Evolutionary conservation across 2,113 vertebrate genomes (phyloP), one percentile per base, ranked within the genome.

Genomic region (Quiscalus mexicanus): DNA sequence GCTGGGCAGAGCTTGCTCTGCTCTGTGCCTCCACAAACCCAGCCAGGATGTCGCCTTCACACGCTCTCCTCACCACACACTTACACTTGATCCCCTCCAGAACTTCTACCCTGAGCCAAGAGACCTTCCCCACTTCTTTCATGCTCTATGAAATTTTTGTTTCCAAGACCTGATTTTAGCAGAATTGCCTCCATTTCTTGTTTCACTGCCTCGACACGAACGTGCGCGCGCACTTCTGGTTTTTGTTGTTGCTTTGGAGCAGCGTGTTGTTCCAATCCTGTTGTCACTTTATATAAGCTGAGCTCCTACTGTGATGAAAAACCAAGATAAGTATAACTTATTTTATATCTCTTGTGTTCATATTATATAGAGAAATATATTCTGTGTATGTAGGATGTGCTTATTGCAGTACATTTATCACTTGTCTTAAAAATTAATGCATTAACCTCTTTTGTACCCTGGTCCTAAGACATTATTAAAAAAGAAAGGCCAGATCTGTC

Each of bases 341-440:
- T 98, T 98, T 98, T 98, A 92, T 98, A 98, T 96, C 96, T 96
- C 67, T 84, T 95, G 95, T 96, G 96, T 98, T 98, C 94, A 97
- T 97, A 97, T 87, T 96, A 89, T 97, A 96, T 93, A 95, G 95
- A 98, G 83, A 97, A 97, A 96, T 96, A 96, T 97, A 96, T 97
- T 96, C 94, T 93, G 35, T 97, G 96, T 98, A 96, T 95, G 97
- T 97, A 93, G 85, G 67, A 95, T 93, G 97, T 97, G 97, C 95
- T 97, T 97, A 95, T 59, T 90, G 96, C 95, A 97, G 93, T 97
- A 95, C 76, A 42, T 97, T 96, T 97, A 96, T 97, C 96, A 55
- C 93, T 96, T 95, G 94, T 89, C 89, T 95, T 93, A 89, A 94
- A 80, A 97, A 96, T 95, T 73, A 97, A 93, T 90, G 94, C 96